These are phyloP conservation scores for Spea bombifrons DNA, from an alignment of 2,113 vertebrate species.

Conservation along the genomic window DNA sequence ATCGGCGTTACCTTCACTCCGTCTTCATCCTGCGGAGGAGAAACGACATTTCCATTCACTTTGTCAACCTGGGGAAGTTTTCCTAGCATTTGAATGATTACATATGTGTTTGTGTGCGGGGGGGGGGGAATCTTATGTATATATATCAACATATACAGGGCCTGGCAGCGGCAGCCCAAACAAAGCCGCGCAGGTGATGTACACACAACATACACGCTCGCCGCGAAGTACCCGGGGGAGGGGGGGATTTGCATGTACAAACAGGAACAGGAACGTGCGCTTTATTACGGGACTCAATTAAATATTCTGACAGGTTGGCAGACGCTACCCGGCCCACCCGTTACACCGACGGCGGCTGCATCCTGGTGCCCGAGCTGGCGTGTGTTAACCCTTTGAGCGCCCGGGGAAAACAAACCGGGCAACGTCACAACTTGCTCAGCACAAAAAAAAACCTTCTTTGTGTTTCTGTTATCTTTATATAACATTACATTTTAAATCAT, in stretches of 20 bases:
- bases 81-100: conserved; percentile 51
- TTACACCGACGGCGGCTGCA: no score
- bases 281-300: conserved; percentile 8
- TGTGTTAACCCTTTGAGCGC: no score
- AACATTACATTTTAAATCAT: no score
- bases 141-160: conserved; percentile 53
- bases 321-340: no score
- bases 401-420: no score
- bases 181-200: conserved; percentile 41
- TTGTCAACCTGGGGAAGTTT: conserved; percentile 51
- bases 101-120: conserved; percentile 46
- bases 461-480: no score
- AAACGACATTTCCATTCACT: conserved; percentile 59
- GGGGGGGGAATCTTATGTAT: conserved; percentile 43
- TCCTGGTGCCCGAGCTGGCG: no score
- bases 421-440: no score
- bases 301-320: background rate
- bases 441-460: no score
- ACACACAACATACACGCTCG: conserved; percentile 5
- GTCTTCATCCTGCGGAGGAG: conserved; percentile 59
- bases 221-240: background rate
- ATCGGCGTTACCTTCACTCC: conserved; percentile 63
- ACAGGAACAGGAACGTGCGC: background rate
- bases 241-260: background rate
- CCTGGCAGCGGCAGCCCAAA: conserved; percentile 52